These are phyloP conservation scores for Pardalotus punctatus DNA, from an alignment of 2,113 vertebrate species.

Conservation along the genomic window DNA sequence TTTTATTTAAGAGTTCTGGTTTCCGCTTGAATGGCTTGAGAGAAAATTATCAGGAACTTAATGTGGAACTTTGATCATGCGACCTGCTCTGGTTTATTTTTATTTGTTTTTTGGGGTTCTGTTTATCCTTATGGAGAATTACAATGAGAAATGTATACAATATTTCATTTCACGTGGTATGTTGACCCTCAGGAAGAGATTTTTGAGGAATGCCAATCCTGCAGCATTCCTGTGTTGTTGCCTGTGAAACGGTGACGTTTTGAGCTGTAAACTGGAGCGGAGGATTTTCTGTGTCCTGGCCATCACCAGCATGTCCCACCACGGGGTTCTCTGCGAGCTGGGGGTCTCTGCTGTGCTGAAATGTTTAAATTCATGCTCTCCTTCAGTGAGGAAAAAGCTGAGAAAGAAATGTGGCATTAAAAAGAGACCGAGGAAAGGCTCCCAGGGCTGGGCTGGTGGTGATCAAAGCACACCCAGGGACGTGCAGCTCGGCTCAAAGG, in stretches of 20 bases:
- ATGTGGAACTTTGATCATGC: background rate
- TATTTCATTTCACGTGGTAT: background rate
- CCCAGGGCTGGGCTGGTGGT: background rate
- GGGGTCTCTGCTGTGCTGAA: background rate
- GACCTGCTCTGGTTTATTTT: background rate
- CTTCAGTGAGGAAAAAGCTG: background rate
- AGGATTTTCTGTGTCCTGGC: background rate
- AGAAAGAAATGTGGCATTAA: background rate
- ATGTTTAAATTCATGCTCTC: background rate
- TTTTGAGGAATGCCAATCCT: background rate
- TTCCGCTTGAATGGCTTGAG: background rate
- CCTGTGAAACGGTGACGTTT: background rate
- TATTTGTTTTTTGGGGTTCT: background rate
- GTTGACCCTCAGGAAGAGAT: background rate
- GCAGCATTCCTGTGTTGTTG: background rate
- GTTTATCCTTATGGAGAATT: background rate
- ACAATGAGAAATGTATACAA: background rate
- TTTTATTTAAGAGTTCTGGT: background rate
- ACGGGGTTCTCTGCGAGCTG: background rate
- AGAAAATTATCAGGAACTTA: background rate
- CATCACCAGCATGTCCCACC: background rate
- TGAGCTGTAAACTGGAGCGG: background rate
- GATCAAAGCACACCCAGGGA: background rate
- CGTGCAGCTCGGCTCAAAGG: background rate
- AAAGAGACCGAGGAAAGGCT: background rate